Conservation (phyloP, 2,113 vertebrate genomes). For the Dissostichus mawsoni region DNA sequence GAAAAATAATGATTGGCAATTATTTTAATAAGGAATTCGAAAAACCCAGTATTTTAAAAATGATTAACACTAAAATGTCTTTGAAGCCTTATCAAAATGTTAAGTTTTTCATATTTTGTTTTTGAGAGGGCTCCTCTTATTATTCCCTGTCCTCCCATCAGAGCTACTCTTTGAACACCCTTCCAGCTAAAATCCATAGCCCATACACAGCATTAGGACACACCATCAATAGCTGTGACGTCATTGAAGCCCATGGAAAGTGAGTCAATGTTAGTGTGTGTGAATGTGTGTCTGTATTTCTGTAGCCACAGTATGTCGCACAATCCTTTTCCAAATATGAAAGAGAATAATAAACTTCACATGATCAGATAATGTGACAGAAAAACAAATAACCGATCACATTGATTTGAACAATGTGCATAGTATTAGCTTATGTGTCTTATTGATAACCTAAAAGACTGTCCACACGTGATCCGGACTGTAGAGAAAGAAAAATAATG, state of each 20-base stretch:
- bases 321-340: slow-evolving; percentile 4
- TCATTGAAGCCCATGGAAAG: slow-evolving; percentile 5
- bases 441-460: neutral
- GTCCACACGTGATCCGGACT: neutral
- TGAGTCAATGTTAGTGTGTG: neutral
- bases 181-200: slow-evolving; percentile 65
- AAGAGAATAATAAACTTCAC: neutral
- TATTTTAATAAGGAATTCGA: no score
- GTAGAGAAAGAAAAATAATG: neutral
- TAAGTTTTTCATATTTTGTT: neutral
- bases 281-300: slow-evolving; percentile 1
- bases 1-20: no score
- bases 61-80: no score
- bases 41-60: no score
- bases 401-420: neutral
- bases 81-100: neutral
- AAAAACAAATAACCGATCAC: neutral
- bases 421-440: neutral
- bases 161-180: slow-evolving; percentile 41
- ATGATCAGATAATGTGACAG: neutral
- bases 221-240: slow-evolving; percentile 42
- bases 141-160: slow-evolving; percentile 36
- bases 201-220: slow-evolving; percentile 26
- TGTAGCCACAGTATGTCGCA: neutral
- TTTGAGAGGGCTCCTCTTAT: neutral